phyloP scores from a whole-genome alignment of 2,113 vertebrate species.

The Myotis lucifugus region DNA sequence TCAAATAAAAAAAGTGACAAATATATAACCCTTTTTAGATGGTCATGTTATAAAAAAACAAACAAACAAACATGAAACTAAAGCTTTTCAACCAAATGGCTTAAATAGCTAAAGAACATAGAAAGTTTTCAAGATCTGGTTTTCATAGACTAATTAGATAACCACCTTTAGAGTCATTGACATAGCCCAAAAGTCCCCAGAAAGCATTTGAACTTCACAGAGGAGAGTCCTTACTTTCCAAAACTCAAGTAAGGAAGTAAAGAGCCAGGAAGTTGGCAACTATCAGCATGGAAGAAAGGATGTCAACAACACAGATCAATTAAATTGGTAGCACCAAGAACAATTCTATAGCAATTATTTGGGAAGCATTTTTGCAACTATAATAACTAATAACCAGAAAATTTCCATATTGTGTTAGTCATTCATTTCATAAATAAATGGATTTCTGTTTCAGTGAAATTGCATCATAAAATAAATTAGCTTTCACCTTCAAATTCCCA shows the following conservation, averaged over 20 bases:
- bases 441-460: constrained; percentile 25
- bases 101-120: background rate
- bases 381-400: background rate
- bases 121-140: background rate
- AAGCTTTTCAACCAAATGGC: background rate
- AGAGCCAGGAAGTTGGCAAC: background rate
- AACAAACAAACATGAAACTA: background rate
- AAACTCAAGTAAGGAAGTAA: constrained; percentile 5
- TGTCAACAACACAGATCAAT: background rate
- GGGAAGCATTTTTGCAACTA: background rate
- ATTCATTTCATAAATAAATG: constrained; percentile 20
- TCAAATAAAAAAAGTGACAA: background rate
- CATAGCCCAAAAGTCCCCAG: background rate
- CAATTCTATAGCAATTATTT: background rate
- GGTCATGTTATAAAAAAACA: background rate
- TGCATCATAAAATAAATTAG: constrained; percentile 12
- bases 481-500: constrained; percentile 44
- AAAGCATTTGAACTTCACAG: background rate
- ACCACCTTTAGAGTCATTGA: background rate
- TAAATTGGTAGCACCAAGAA: background rate
- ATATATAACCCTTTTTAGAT: background rate
- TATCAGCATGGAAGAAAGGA: background rate
- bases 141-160: background rate
- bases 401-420: background rate
- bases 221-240: background rate